These are phyloP conservation scores for Picathartes gymnocephalus DNA, from an alignment of 2,113 vertebrate species.

Conservation along the genomic window DNA sequence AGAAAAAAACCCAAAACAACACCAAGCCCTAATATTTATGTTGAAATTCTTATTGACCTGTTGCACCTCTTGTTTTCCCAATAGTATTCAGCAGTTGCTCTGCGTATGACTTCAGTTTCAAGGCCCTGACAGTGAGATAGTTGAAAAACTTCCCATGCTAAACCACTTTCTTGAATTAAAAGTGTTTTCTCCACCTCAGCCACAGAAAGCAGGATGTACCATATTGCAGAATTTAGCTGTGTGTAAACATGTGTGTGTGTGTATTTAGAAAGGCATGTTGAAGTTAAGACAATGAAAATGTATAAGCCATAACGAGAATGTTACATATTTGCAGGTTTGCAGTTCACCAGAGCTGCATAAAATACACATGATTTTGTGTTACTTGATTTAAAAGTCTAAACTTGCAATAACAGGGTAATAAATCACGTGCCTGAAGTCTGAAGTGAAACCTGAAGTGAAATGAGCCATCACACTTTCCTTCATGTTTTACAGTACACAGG, in stretches of 20 bases:
- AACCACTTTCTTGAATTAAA: background rate
- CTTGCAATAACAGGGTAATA: background rate
- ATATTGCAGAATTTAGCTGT: background rate
- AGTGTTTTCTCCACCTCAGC: background rate
- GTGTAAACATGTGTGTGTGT: fast-evolving
- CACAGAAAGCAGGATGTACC: background rate
- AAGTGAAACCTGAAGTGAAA: background rate
- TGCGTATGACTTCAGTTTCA: fast-evolving
- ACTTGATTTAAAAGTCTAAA: background rate
- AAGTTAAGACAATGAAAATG: background rate
- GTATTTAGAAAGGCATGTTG: background rate
- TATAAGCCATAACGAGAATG: background rate
- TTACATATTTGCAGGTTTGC: background rate
- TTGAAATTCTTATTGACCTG: conserved; percentile 76
- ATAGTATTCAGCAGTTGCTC: conserved; percentile 73
- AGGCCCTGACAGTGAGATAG: conserved; percentile 33
- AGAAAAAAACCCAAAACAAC: background rate
- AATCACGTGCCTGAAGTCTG: background rate
- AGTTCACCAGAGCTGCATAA: background rate
- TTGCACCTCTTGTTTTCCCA: conserved; percentile 67
- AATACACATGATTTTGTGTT: background rate
- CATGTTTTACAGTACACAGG: background rate
- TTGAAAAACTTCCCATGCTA: background rate
- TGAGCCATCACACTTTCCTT: background rate
- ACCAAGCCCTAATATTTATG: background rate